Evolutionary conservation across 2,797 vertebrate species (phyloP).

Genomic region (Pseudomugil gertrudae): DNA sequence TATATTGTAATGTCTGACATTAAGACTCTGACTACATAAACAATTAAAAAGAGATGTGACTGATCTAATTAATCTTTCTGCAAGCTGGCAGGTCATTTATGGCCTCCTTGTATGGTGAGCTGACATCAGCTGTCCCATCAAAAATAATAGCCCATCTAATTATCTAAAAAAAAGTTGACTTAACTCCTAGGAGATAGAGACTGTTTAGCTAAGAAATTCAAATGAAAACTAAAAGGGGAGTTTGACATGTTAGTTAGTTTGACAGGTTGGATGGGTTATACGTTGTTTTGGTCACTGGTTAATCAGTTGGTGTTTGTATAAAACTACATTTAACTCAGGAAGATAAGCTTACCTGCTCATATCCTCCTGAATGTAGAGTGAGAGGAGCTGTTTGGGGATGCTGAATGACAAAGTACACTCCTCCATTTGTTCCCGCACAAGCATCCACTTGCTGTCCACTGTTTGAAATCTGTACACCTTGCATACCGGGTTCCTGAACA

Average conservation of each 20-base stretch:
- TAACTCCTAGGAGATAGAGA: background rate
- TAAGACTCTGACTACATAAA: background rate
- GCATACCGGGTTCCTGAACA: constrained; percentile 92
- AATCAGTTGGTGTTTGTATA: background rate
- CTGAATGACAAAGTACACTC: constrained; percentile 94
- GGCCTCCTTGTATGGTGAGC: background rate
- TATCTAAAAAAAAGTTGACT: background rate
- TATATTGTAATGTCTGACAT: too few species aligned
- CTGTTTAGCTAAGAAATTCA: background rate
- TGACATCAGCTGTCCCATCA: background rate
- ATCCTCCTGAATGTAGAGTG: constrained; percentile 93
- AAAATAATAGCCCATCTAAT: background rate
- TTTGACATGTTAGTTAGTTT: too few species aligned
- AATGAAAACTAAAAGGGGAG: background rate
- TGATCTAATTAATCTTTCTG: background rate
- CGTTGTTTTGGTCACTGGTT: background rate
- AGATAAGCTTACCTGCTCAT: constrained; percentile 86
- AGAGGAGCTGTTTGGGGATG: constrained; percentile 92
- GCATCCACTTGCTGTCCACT: constrained; percentile 94
- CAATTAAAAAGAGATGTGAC: background rate
- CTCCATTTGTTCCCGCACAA: constrained; percentile 95
- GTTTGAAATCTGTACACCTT: constrained; percentile 96
- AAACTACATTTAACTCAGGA: background rate
- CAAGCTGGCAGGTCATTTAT: background rate
- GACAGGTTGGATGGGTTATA: background rate